Conservation (phyloP, 2,888 invertebrate species). For the Tetanocera ferruginea region DNA sequence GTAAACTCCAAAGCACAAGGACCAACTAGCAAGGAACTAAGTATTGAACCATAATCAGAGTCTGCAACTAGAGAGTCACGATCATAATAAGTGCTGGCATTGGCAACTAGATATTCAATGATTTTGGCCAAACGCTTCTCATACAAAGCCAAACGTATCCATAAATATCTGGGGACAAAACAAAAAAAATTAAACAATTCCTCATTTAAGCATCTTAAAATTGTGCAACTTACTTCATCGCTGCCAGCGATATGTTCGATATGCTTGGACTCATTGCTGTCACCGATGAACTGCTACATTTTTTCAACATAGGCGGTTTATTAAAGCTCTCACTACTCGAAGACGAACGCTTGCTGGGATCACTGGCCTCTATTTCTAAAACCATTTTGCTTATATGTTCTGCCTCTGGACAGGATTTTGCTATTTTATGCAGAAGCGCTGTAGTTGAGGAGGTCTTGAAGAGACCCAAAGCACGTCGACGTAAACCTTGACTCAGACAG, state of each 20-base stretch:
- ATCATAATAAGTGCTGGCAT: slow-evolving; percentile 90
- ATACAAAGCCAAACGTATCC: slow-evolving; percentile 94
- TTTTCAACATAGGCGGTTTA: slow-evolving; percentile 77
- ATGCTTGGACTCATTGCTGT: slow-evolving; percentile 66
- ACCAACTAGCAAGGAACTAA: slow-evolving; percentile 91
- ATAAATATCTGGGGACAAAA: slow-evolving; percentile 77
- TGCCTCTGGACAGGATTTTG: slow-evolving; percentile 84
- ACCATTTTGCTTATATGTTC: slow-evolving; percentile 83
- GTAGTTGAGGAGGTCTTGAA: slow-evolving; percentile 95
- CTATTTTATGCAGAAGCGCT: slow-evolving; percentile 91
- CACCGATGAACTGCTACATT: slow-evolving; percentile 72
- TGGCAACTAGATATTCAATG: slow-evolving; percentile 87
- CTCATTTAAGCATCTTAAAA: background rate
- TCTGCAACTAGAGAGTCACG: slow-evolving; percentile 90
- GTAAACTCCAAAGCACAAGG: slow-evolving; percentile 95
- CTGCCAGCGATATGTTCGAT: slow-evolving; percentile 57
- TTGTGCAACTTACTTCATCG: slow-evolving; percentile 69
- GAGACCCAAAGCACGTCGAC: slow-evolving; percentile 82
- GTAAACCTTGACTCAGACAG: slow-evolving; percentile 82
- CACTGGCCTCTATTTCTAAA: slow-evolving; percentile 80
- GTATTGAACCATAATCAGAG: slow-evolving; percentile 90
- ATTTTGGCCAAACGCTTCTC: slow-evolving; percentile 90
- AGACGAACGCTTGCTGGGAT: slow-evolving; percentile 76
- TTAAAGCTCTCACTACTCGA: slow-evolving; percentile 77
- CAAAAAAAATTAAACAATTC: background rate